Conservation (phyloP, 2,797 vertebrate genomes). For the Rhinichthys osculus region DNA sequence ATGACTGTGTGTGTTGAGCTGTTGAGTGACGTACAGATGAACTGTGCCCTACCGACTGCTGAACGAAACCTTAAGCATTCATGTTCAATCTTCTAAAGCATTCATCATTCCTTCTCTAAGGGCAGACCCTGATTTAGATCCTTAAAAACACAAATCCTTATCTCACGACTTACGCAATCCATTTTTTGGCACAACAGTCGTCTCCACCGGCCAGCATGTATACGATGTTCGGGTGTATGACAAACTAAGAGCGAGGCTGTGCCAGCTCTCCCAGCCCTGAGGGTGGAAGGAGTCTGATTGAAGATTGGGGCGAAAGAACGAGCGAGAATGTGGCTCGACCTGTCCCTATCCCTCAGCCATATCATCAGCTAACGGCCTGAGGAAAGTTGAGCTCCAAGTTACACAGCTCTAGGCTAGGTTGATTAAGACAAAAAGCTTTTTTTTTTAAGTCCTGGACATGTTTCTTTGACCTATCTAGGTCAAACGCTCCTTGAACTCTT, state of each 20-base stretch:
- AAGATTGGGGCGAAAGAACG: constrained; percentile 65
- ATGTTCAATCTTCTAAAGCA: constrained; percentile 13
- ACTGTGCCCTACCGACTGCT: background rate
- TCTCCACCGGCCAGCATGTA: constrained; percentile 12
- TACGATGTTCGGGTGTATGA: constrained; percentile 28
- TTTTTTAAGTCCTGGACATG: background rate
- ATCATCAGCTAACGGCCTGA: constrained; percentile 51
- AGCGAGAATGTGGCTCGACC: constrained; percentile 76
- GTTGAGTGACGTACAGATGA: constrained; percentile 14
- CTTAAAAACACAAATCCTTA: constrained; percentile 24
- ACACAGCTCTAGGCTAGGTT: constrained; percentile 32
- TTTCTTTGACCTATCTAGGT: constrained; percentile 15
- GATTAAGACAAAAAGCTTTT: constrained; percentile 9
- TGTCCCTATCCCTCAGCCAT: constrained; percentile 69
- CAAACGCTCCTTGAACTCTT: background rate
- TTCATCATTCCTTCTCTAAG: constrained; percentile 30
- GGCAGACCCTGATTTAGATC: constrained; percentile 47
- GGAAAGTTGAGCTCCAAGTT: constrained; percentile 22
- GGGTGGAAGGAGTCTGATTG: constrained; percentile 71
- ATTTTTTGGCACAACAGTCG: constrained; percentile 18
- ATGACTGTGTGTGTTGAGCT: background rate
- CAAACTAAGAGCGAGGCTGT: constrained; percentile 28
- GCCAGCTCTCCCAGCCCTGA: constrained; percentile 51
- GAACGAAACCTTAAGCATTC: constrained; percentile 34
- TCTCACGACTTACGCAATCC: constrained; percentile 30